Base-by-base conservation (phyloP, 2,113 vertebrate species). In the Lethenteron reissneri region DNA sequence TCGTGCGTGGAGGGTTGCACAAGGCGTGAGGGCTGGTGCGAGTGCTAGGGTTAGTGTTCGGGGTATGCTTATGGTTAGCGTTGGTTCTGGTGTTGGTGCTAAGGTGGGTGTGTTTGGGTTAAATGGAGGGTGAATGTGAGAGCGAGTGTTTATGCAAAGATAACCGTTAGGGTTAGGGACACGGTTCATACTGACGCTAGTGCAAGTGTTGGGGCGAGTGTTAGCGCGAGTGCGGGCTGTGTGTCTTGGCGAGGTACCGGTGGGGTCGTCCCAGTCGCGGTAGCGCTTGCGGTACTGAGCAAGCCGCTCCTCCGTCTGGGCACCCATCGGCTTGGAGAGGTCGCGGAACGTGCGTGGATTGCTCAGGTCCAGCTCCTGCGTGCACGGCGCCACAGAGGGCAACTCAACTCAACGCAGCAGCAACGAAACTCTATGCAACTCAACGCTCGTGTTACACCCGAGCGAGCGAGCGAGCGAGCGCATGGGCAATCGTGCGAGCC, bases 231-330 rank as follows among this genome's bases (percentile, higher is more conserved):
- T 41, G 1, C 41, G 3, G 41, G 41, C 41, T 41, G 41, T 41
- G 41, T 41, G 41, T 41, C 13, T 13, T 15, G 62, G 25, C 9
- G 56, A 73, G 79, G 79, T 74, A 96, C 92, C 91, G 69, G 84
- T 97, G 70, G 92, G 94, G 77, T 97, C 91, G 76, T 99, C 92
- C 94, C 94, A 99, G 58, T 97, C 92, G 78, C 91, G 95, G 76
- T 89, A 99, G 58, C 92, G 80, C 77, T 99, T 99, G 82, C 94
- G 97, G 78, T 99, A 97, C 74, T 99, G 90, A 12, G 88, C 87
- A 75, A 99, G 76, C 57, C 91, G 80, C 76, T 96, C 90, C 13
- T 97, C 91, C 2, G 92, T 96, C 79, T 99, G 94, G 5, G 91
- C 92, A 11, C 92, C 91, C 92, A 97, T 97, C 0, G 92, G 91